Base-by-base conservation (phyloP, 1,140 invertebrate species). In the Wasmannia auropunctata region DNA sequence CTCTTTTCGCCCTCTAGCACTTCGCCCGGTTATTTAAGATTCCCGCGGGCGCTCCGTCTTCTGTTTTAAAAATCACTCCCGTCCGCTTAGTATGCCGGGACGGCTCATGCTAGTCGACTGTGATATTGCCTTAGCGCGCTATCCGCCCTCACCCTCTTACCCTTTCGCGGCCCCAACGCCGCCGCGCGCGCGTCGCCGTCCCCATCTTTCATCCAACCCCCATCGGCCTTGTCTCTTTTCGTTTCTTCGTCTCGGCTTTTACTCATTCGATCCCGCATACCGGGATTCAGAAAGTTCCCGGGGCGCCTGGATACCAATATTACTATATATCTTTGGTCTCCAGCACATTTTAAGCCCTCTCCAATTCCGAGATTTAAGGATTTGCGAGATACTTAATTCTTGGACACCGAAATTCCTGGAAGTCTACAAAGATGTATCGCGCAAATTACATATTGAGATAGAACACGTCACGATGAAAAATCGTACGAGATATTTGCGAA, bases 61-160 rank as follows among this genome's bases (percentile, higher is more conserved):
- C 89, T 91, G 86, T 91, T 92, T 92, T 91, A 92, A 92, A 91
- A 92, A 92, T 92, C 90, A 92, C 90, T 91, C 83, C 65, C 51
- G 70, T 67, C 54, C 88, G 87, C 88, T 91, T 93, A 91, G 92
- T 93, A 92, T 91, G 92, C 92, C 86, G 85, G 40, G 72, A 86
- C 46, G 72, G 58, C 65, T 86, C 80, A 86, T 60, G 91, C 87
- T 92, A 93, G 91, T 92, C 88, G 90, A 92, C 89, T 93, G 92
- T 93, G 91, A 93, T 92, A 93, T 93, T 93, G 90, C 91, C 84
- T 91, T 63, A 79, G 58, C 84, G 80, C 76, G 49, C 65, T 86
- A 40, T 34, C 16, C 31, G 7, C 40, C n/a, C 76, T 70, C 37
- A 0, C 67, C 51, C 19, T 14, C 75, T 19, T 14, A 10, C 22